A percentile compares a stretch with the other conserved stretches of the same genome.
Evolutionary conservation across 2,888 invertebrate genomes (phyloP).

Genomic region (Dasysyrphus tricinctus): DNA sequence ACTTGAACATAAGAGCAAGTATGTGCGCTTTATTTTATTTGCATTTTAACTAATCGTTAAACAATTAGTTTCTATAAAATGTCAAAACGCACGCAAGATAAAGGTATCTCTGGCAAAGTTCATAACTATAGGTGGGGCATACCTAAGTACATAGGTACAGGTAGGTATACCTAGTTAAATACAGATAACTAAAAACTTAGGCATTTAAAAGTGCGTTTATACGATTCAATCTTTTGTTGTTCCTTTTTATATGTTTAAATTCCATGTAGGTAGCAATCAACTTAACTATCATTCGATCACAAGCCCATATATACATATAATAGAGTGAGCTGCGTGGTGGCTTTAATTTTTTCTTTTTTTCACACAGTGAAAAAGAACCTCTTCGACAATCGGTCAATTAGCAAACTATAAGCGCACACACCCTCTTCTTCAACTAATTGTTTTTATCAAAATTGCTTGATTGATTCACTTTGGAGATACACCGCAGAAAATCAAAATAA

Average conservation of each 20-base stretch:
- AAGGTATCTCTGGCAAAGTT: too few species aligned
- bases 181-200: background rate
- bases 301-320: background rate
- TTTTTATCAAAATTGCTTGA: conserved; percentile 26
- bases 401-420: background rate
- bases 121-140: too few species aligned
- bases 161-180: too few species aligned
- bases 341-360: background rate
- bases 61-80: too few species aligned
- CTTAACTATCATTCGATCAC: background rate
- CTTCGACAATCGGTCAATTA: conserved; percentile 16
- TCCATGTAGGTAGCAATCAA: background rate
- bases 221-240: background rate
- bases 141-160: background rate
- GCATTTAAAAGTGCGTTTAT: background rate
- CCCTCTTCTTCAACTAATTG: background rate
- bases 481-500: background rate
- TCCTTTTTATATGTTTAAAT: background rate
- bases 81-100: too few species aligned
- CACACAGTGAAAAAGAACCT: background rate
- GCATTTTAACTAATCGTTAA: too few species aligned
- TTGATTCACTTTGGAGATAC: conserved; percentile 15
- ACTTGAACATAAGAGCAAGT: too few species aligned
- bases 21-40: too few species aligned
- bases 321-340: too few species aligned